phyloP scores from a whole-genome alignment of 2,797 vertebrate genomes.

The Erithacus rubecula region DNA sequence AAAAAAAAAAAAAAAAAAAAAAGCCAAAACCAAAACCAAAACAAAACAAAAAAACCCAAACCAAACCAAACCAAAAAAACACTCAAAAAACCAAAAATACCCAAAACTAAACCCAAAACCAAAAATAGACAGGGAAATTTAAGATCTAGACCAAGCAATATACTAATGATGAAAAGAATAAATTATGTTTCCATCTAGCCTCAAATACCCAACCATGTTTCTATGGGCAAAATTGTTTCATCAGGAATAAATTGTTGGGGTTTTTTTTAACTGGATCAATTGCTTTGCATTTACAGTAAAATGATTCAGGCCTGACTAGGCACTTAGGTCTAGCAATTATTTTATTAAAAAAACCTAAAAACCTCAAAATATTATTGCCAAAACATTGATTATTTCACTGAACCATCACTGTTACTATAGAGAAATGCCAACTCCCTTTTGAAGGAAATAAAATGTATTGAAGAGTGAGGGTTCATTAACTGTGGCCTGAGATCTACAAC shows the following conservation, averaged over 20 bases:
- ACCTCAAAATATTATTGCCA: background rate
- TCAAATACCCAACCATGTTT: background rate
- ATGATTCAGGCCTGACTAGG: background rate
- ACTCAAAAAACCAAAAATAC: too few relatives aligned
- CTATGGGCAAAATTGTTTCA: background rate
- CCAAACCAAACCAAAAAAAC: too few relatives aligned
- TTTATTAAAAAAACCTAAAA: background rate
- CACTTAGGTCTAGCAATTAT: background rate
- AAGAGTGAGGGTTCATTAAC: background rate
- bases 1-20: too few relatives aligned
- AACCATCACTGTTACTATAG: background rate
- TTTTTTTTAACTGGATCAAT: background rate
- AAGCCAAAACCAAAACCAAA: too few relatives aligned
- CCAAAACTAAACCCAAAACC: too few relatives aligned
- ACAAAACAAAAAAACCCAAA: too few relatives aligned
- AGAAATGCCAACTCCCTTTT: background rate
- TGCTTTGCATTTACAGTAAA: background rate
- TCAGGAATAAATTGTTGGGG: background rate
- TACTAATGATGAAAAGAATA: background rate
- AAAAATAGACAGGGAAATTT: background rate
- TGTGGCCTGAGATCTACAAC: background rate
- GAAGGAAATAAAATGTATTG: background rate
- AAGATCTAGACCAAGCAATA: background rate
- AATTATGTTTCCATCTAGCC: background rate
- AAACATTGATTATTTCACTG: background rate